Base-by-base conservation (phyloP, 2,888 invertebrate genomes). In the Argyra leucocephala region DNA sequence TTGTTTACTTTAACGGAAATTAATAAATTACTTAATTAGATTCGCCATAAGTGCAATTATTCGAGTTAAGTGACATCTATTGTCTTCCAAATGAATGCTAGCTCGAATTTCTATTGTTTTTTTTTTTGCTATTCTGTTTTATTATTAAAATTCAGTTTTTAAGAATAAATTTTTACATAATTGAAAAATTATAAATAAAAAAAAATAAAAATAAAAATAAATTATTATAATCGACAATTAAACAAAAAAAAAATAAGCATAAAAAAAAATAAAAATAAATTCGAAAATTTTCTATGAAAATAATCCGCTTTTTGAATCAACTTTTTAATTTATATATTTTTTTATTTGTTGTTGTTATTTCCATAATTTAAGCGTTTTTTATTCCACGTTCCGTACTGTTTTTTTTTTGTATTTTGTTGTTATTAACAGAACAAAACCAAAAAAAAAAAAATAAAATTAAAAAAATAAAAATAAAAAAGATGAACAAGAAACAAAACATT, bases 221-320 rank as follows among this genome's bases (percentile, higher is more conserved):
- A 48, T 48, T 48, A 48, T 48, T 48, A 48, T 48, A 48, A 48
- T 48, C 48, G 48, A 48, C 48, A 48, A 48, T 48, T 48, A 48
- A 48, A 48, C 15, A 48, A 48, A 18, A 48, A 48, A 48, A 48
- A 48, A n/a, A 5, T 15, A 48, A 12, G 12, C 5, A 48, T 18
- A 48, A 48, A 31, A 31, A 31, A 31, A 31, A 3, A 7, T 10
- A 31, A 31, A 31, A 31, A 31, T 6, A 26, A 6, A 26, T 26
- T 26, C 9, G 9, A 9, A 26, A 18, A 48, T 15, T 48, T 48
- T 48, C 48, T 48, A 48, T 48, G n/a, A 48, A 48, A 48, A 48
- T 48, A 48, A 48, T 48, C 48, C 18, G 48, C 48, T 48, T 48
- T 48, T 48, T 5, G 31, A 31, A 31, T 31, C 5, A 31, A 31